These are phyloP conservation scores for Gastrophryne carolinensis DNA, from an alignment of 2,797 vertebrate species.

Conservation along the genomic window DNA sequence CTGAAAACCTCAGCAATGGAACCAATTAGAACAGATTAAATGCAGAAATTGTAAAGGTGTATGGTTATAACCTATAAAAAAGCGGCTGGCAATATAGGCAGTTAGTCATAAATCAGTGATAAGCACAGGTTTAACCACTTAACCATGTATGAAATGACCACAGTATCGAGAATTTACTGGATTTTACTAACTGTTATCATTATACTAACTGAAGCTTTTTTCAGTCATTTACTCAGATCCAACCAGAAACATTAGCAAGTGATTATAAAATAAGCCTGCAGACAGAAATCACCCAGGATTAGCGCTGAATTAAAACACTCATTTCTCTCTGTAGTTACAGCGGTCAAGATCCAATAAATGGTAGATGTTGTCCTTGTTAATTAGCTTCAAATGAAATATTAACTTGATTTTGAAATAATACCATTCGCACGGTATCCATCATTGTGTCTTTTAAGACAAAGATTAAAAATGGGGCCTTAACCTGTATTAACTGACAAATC, in stretches of 20 bases:
- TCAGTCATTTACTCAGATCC: no score
- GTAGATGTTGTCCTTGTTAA: conserved; percentile 24
- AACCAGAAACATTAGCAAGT: neutral
- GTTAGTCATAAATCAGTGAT: no score
- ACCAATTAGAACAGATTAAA: no score
- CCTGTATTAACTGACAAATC: conserved; percentile 11
- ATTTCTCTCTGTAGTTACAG: conserved; percentile 1
- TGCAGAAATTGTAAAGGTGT: no score
- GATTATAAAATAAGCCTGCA: neutral
- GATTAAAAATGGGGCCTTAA: conserved; percentile 1
- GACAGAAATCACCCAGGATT: neutral
- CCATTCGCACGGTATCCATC: conserved; percentile 16
- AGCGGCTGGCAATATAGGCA: no score
- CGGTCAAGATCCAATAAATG: conserved; percentile 9
- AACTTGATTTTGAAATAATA: conserved; percentile 36
- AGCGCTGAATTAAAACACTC: neutral
- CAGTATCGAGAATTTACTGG: no score
- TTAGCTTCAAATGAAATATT: conserved; percentile 38
- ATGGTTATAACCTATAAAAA: no score
- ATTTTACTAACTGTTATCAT: no score
- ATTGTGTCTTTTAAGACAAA: conserved; percentile 23
- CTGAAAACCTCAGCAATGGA: no score
- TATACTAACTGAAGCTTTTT: no score
- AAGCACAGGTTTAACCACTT: no score
- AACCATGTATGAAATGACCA: no score